Conservation (phyloP, 53 echinoderm and acorn worm species). For the Zoroaster sp. region DNA sequence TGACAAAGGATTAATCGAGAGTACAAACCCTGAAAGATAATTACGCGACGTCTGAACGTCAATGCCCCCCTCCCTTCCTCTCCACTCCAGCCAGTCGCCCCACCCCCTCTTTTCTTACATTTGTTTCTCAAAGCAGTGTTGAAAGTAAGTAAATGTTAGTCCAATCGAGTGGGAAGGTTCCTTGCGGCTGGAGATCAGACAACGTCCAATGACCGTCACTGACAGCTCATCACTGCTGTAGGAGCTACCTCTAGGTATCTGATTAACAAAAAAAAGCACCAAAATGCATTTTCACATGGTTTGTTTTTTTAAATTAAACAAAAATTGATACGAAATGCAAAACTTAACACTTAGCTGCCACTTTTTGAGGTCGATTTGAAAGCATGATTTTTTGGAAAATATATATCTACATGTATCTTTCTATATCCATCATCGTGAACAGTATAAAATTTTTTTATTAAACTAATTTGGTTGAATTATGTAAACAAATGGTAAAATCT, state of each 20-base stretch:
- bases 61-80: not conserved
- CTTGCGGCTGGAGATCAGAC: not conserved
- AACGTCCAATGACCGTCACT: not conserved
- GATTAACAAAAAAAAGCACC: not conserved
- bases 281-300: not conserved
- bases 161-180: not conserved
- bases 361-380: no score
- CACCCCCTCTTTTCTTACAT: constrained; percentile 8
- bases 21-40: no score
- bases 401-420: no score
- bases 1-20: no score
- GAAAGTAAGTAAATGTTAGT: constrained; percentile 56
- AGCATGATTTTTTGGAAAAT: no score
- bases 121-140: constrained; percentile 31
- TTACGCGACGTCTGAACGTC: not conserved
- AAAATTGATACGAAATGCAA: no score
- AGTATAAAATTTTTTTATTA: no score
- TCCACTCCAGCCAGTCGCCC: not conserved
- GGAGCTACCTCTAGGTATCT: constrained; percentile 42
- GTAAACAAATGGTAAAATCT: no score
- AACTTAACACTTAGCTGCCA: no score
- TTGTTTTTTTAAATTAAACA: no score
- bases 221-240: constrained; percentile 6
- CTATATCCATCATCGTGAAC: no score
- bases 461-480: no score